Conservation (phyloP, 1,140 invertebrate species). For the Eurosta solidaginis region DNA sequence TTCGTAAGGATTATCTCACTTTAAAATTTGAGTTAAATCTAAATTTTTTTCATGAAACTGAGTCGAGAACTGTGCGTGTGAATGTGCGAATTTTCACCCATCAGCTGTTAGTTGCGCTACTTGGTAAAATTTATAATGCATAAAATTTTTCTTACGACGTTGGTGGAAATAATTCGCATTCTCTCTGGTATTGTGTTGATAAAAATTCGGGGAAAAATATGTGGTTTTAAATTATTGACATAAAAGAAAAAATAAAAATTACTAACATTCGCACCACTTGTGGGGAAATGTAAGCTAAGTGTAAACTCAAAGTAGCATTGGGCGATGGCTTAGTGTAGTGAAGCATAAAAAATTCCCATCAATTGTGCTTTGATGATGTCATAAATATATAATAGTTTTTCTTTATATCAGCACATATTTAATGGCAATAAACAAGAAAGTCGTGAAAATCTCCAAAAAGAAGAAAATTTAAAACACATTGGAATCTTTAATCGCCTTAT, state of each 20-base stretch:
- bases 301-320: background rate
- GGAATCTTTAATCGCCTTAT: too few relatives aligned
- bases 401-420: background rate
- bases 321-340: background rate
- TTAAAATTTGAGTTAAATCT: too few relatives aligned
- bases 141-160: too few relatives aligned
- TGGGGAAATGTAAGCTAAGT: too few relatives aligned
- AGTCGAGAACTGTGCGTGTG: background rate
- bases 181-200: too few relatives aligned
- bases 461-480: too few relatives aligned
- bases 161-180: too few relatives aligned
- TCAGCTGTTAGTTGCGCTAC: background rate
- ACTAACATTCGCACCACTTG: too few relatives aligned
- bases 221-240: too few relatives aligned
- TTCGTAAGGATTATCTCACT: too few relatives aligned
- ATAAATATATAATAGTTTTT: conserved; percentile 9
- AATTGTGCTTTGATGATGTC: conserved; percentile 15
- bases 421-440: background rate
- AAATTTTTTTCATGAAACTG: background rate
- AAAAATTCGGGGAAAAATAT: background rate
- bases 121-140: background rate
- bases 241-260: too few relatives aligned
- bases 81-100: too few relatives aligned
- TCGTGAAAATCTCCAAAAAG: background rate
- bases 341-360: background rate